Conservation (phyloP, 2,113 vertebrate species). For the Catagonus wagneri region DNA sequence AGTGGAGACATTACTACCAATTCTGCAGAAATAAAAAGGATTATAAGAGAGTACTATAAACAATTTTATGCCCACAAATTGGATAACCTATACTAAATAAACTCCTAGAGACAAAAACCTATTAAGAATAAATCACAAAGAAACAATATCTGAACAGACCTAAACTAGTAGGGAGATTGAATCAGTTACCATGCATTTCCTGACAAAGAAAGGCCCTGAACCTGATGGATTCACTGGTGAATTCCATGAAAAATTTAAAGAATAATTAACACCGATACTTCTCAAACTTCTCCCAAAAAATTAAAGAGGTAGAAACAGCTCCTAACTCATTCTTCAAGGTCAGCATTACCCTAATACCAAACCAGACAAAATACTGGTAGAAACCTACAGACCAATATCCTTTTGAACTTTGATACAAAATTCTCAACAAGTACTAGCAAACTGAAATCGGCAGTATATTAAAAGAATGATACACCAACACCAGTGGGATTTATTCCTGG, state of each 20-base stretch:
- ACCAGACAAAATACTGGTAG: neutral
- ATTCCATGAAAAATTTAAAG: neutral
- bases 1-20: neutral
- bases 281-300: neutral
- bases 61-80: neutral
- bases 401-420: neutral
- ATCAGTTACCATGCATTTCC: neutral
- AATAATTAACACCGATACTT: neutral
- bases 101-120: neutral
- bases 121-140: neutral
- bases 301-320: neutral
- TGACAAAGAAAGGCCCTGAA: neutral
- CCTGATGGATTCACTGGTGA: neutral
- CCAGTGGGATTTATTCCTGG: neutral
- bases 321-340: neutral
- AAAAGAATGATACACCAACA: neutral
- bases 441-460: neutral
- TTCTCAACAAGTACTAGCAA: neutral
- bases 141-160: neutral
- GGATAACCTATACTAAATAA: neutral
- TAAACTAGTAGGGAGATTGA: neutral
- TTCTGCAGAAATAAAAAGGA: neutral
- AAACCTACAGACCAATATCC: neutral
- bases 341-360: neutral
- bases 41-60: neutral